Percentiles rank a stretch among this genome's conserved stretches.
Conservation (phyloP, 2,113 vertebrate species). For the Chelonoidis abingdonii region DNA sequence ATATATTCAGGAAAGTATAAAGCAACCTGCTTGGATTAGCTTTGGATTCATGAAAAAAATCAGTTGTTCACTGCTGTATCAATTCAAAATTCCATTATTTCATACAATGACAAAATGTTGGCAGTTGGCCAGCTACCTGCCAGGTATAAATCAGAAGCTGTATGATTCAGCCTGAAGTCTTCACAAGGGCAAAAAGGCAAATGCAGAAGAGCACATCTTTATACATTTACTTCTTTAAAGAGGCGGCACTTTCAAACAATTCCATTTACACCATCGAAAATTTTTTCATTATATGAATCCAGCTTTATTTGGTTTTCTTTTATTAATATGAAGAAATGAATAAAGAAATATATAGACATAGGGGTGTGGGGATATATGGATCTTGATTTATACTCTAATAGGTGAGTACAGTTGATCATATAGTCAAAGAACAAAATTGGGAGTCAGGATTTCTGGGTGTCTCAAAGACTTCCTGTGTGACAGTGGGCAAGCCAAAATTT, state of each 20-base stretch:
- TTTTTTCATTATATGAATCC: neutral
- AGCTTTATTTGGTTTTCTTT: neutral
- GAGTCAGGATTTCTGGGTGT: neutral
- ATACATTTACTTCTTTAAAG: neutral
- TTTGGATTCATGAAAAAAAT: neutral
- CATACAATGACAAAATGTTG: neutral
- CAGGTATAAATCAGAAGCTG: neutral
- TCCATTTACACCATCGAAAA: neutral
- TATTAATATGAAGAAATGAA: neutral
- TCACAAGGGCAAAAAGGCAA: neutral
- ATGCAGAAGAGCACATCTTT: neutral
- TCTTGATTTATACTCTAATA: neutral
- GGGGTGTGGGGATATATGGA: neutral
- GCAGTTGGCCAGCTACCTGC: neutral
- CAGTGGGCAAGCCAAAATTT: neutral
- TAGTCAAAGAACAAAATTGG: neutral
- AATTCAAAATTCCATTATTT: neutral
- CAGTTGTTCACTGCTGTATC: rapidly evolving
- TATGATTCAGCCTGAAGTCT: neutral
- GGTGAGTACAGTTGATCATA: neutral
- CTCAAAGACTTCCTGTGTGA: neutral
- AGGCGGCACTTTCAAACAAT: neutral
- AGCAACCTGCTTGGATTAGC: neutral
- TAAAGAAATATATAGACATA: neutral
- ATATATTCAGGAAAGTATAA: neutral